phyloP scores from a whole-genome alignment of 2,888 invertebrate genomes.

The Caenorhabditis doughertyi region DNA sequence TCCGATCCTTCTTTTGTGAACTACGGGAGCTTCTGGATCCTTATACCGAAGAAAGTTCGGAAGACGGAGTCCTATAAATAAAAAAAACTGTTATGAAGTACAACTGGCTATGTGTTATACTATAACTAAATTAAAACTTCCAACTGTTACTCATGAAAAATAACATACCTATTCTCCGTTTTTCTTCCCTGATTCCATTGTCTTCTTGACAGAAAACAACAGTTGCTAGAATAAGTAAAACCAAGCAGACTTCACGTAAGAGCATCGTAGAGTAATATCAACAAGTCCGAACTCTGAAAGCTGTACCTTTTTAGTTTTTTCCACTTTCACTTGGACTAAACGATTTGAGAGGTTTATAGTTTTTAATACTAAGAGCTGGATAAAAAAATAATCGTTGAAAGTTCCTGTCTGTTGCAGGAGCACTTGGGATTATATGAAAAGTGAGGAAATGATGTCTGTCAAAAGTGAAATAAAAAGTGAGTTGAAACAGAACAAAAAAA shows the following conservation, averaged over 20 bases:
- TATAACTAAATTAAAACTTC: too few relatives aligned
- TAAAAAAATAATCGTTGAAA: constrained; percentile 32
- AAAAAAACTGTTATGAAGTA: too few relatives aligned
- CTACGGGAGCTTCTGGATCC: constrained; percentile 23
- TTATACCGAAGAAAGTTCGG: constrained; percentile 56
- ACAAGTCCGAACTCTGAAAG: constrained; percentile 30
- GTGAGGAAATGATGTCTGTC: constrained; percentile 3
- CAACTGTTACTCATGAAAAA: too few relatives aligned
- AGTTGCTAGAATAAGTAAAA: constrained; percentile 41
- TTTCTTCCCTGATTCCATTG: constrained; percentile 20
- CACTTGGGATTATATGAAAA: constrained; percentile 11
- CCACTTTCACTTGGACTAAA: background rate
- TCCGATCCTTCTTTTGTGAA: constrained; percentile 64
- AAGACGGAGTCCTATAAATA: constrained; percentile 56
- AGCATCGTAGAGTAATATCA: constrained; percentile 17
- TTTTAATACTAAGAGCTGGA: constrained; percentile 17
- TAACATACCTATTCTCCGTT: constrained; percentile 57
- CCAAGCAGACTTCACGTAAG: constrained; percentile 28
- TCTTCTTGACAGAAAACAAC: constrained; percentile 33
- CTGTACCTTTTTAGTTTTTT: constrained; percentile 26
- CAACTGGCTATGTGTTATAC: too few relatives aligned
- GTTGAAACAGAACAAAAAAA: background rate
- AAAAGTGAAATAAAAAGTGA: background rate
- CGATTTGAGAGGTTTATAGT: constrained; percentile 16
- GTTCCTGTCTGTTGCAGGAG: constrained; percentile 33